Base-by-base conservation (phyloP, 2,113 vertebrate genomes). In the Haemorhous mexicanus region DNA sequence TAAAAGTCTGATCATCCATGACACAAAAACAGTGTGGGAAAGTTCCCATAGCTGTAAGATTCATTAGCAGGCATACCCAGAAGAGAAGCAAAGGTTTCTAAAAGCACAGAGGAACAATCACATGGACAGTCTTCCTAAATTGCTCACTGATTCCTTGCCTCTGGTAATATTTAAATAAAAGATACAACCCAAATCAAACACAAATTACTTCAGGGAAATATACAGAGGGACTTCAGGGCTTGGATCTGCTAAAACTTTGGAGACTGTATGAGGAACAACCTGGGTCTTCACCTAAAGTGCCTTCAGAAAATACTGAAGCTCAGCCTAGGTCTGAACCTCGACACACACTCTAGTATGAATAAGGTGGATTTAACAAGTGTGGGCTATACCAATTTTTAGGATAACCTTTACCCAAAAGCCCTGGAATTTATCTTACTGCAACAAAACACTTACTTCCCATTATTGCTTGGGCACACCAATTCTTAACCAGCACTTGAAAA, bases 401-500 rank as follows among this genome's bases (percentile, higher is more conserved):
- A 49, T 33, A 85, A 83, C 44, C 68, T 93, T 76, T 55, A 67
- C 28, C n/a, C 72, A 68, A 83, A 92, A 66, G 1, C 56, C 26
- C 56, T 84, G 41, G 44, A 69, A 90, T 92, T 84, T 59, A 80
- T 92, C 56, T 93, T 61, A 44, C 49, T 10, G 30, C 69, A 92
- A 26, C 35, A 77, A 87, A 95, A 75, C 74, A 87, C 62, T 62
- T 80, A 78, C 79, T 95, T 97, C 80, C 64, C 79, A n/a, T 68
- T 90, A 83, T 84, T 1, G 16, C 62, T 80, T 26, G 8, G 69
- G 74, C 46, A 61, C 52, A 72, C 69, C 72, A 69, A 53, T 92
- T 91, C 96, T 84, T 96, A 93, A 96, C 53, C 68, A 75, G 84
- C 19, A 33, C 85, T 96, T 85, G 47, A 93, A 93, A 93, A 77